Percentiles rank a stretch among this genome's conserved stretches.
These are phyloP conservation scores for Mesitornis unicolor DNA, from an alignment of 2,113 vertebrate species.

Conservation along the genomic window DNA sequence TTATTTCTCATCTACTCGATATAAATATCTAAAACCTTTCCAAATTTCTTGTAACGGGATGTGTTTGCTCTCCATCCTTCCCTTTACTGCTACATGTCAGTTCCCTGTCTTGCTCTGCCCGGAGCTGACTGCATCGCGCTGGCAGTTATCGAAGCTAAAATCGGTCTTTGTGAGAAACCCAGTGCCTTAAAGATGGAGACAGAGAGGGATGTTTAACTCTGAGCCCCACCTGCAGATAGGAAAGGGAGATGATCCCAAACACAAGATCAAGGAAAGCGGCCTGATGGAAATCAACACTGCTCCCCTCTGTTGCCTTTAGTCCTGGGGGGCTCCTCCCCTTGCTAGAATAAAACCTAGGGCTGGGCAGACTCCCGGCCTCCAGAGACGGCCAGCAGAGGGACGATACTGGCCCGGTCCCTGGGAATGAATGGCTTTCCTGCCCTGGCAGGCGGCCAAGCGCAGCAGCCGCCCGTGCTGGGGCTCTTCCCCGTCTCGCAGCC, in stretches of 20 bases:
- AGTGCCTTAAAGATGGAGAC: background rate
- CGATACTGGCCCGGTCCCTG: background rate
- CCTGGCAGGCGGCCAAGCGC: conserved; percentile 26
- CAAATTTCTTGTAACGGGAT: background rate
- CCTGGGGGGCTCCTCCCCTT: accelerated
- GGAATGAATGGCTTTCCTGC: background rate
- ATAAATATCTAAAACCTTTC: background rate
- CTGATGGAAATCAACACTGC: background rate
- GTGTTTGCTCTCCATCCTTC: background rate
- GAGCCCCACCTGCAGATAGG: background rate
- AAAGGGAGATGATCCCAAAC: background rate
- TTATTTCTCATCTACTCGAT: accelerated
- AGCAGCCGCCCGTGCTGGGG: background rate
- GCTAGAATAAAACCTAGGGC: background rate
- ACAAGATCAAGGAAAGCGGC: background rate
- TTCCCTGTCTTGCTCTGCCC: background rate
- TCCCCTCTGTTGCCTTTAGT: background rate
- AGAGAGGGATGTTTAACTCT: background rate
- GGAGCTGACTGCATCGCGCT: background rate
- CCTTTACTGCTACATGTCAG: background rate
- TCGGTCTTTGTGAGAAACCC: accelerated
- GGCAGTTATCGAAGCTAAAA: background rate
- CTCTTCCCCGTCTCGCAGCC: background rate
- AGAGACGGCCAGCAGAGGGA: background rate
- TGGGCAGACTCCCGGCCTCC: background rate